Evolutionary conservation across 1,140 invertebrate species (phyloP).

Genomic region (Drosophila funebris): DNA sequence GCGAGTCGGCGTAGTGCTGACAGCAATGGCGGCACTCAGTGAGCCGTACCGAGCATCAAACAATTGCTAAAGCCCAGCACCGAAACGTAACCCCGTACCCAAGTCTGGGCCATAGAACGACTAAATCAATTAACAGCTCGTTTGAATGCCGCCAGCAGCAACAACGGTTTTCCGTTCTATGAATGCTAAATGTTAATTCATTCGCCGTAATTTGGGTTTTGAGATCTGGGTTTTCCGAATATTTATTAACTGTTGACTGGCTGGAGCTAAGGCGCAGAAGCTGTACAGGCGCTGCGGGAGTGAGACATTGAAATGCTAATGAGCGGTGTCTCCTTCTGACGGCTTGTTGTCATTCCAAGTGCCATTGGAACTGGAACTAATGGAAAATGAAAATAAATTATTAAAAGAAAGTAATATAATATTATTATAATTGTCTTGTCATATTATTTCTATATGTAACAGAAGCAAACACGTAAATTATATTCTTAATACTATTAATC

Average conservation of each 20-base stretch:
- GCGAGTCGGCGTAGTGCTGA: conserved; percentile 57
- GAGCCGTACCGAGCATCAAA: conserved; percentile 1
- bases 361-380: not conserved
- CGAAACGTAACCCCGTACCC: not conserved
- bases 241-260: conserved; percentile 78
- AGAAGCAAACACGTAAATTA: too few relatives aligned
- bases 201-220: conserved; percentile 57
- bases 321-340: not conserved
- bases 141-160: conserved; percentile 61
- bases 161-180: conserved; percentile 52
- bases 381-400: not conserved
- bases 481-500: too few relatives aligned
- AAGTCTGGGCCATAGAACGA: conserved; percentile 52
- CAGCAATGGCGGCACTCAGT: conserved; percentile 79
- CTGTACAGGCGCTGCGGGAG: conserved; percentile 26
- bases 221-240: conserved; percentile 53
- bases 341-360: not conserved
- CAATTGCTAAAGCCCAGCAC: not conserved
- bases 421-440: too few relatives aligned
- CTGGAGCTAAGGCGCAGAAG: not conserved
- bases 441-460: too few relatives aligned
- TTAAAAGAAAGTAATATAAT: not conserved
- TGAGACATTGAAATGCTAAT: not conserved
- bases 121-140: conserved; percentile 82
- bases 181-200: conserved; percentile 61